Evolutionary conservation across 1,140 invertebrate species (phyloP).

Genomic region (Euglossa dilemma): DNA sequence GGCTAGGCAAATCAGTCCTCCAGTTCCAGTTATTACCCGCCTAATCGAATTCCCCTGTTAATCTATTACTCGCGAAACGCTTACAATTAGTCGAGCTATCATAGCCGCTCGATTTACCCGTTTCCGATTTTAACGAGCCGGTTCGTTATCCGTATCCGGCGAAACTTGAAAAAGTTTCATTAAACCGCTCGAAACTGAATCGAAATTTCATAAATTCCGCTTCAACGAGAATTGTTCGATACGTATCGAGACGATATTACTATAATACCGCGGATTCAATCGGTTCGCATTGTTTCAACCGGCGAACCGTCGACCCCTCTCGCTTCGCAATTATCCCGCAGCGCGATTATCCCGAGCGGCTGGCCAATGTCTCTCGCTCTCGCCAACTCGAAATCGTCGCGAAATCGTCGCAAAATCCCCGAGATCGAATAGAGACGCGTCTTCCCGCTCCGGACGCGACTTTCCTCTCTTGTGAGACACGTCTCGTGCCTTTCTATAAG

Average conservation of each 20-base stretch:
- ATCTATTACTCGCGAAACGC: background rate
- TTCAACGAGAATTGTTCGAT: background rate
- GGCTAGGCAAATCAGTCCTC: background rate
- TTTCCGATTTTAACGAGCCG: background rate
- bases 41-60: background rate
- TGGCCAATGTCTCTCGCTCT: background rate
- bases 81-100: background rate
- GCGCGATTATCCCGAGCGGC: background rate
- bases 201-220: background rate
- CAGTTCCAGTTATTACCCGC: background rate
- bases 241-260: background rate
- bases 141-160: conserved; percentile 2
- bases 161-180: background rate
- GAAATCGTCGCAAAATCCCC: too few relatives aligned
- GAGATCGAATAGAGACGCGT: background rate
- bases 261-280: background rate
- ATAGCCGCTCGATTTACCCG: background rate
- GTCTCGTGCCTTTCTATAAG: background rate
- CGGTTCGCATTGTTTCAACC: background rate
- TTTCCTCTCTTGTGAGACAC: conserved; percentile 9
- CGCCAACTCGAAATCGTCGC: conserved; percentile 11
- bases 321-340: conserved; percentile 1
- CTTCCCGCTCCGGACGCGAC: too few relatives aligned
- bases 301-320: background rate
- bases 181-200: background rate